phyloP scores from a whole-genome alignment of 2,888 invertebrate species.

The Rosalia funebris region DNA sequence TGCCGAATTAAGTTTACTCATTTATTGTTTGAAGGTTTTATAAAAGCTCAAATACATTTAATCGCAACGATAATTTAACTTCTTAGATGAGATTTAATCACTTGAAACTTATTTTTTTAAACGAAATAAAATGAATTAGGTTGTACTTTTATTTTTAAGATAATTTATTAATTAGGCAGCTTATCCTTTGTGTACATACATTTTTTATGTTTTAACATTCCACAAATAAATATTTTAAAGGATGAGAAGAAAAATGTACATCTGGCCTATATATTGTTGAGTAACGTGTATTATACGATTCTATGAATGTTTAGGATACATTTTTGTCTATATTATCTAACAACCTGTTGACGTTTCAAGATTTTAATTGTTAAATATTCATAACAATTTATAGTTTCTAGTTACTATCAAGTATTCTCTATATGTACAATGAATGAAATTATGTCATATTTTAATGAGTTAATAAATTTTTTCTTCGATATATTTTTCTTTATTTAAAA shows the following conservation, averaged over 20 bases:
- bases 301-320: constrained; percentile 36
- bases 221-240: constrained; percentile 25
- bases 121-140: constrained; percentile 13
- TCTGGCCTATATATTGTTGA: constrained; percentile 39
- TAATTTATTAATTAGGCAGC: constrained; percentile 23
- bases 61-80: constrained; percentile 21
- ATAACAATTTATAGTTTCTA: constrained; percentile 42
- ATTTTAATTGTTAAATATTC: constrained; percentile 43
- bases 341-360: constrained; percentile 43
- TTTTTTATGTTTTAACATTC: constrained; percentile 32
- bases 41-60: constrained; percentile 24
- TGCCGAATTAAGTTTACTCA: constrained; percentile 21
- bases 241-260: constrained; percentile 26
- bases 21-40: neutral
- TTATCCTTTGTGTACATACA: constrained; percentile 18
- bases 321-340: constrained; percentile 38
- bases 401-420: constrained; percentile 44
- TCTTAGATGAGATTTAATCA: constrained; percentile 11
- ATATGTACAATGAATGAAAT: constrained; percentile 39
- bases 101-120: constrained; percentile 18
- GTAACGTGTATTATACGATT: constrained; percentile 33
- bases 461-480: constrained; percentile 28
- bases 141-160: constrained; percentile 23
- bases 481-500: neutral
- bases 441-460: constrained; percentile 33